Base-by-base conservation (phyloP, 2,113 vertebrate species). In the Pelodiscus sinensis region DNA sequence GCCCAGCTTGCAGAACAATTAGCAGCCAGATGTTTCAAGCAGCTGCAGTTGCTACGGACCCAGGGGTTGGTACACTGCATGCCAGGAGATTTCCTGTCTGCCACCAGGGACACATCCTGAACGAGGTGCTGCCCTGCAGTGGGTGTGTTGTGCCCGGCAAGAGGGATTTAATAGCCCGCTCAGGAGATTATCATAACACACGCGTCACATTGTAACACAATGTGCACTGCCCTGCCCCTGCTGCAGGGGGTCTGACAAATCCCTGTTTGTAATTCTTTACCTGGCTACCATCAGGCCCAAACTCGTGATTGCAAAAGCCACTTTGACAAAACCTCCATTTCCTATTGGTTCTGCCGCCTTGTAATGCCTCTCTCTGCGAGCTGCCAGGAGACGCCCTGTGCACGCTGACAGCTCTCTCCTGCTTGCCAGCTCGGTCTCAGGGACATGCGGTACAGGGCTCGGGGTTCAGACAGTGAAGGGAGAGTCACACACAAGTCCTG, bases 171-270 rank as follows among this genome's bases (percentile, higher is more conserved):
- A 81, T 58, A 3, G 2, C 1, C 1, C 2, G 24, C 27, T 54
- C 9, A 0, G 0, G 73, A 14, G 0, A 0, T 68, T 0, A 29
- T 11, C 8, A 0, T 24, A 2, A 2, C 21, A 71, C 51, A n/a
- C 10, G 8, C 24, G 38, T 9, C 1, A 0, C 9, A 51, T 10
- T 1, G 0, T 19, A 44, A 44, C 44, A 44, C 38, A 44, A 44
- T 3, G 38, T 44, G 38, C 38, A 3, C 38, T 44, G n/a, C 56
- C 5, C 35, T 12, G 2, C 29, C 15, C 15, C 35, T 60, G 56
- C 8, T 15, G 25, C 12, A 38, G 15, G n/a, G 56, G 24, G 14
- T 27, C 22, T 50, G 35, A 77, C 25, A 77, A 58, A 6, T 16
- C 16, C 27, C 38, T 6, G 11, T 50, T 25, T 44, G 24, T 11